phyloP scores from a whole-genome alignment of 2,888 invertebrate genomes.

The Saturnia pavonia region DNA sequence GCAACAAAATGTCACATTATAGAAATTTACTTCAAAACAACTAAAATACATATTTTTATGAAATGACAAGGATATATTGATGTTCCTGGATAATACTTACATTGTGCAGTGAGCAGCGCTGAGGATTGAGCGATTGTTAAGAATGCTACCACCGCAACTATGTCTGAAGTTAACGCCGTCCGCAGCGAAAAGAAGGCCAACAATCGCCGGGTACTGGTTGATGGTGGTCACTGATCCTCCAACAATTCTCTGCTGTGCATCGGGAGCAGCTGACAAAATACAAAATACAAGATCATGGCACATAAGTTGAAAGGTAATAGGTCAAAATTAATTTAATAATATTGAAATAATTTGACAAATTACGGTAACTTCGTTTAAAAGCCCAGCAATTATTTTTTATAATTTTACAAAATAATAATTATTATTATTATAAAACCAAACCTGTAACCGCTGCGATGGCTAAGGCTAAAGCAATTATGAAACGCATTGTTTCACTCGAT shows the following conservation, averaged over 20 bases:
- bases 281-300: too few relatives aligned
- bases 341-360: too few relatives aligned
- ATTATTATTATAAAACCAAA: neutral
- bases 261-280: slow-evolving; percentile 20
- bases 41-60: too few relatives aligned
- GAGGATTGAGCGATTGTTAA: slow-evolving; percentile 44
- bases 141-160: slow-evolving; percentile 47
- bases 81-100: slow-evolving; percentile 35
- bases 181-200: slow-evolving; percentile 33
- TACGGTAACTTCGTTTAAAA: too few relatives aligned
- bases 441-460: neutral
- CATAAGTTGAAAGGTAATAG: too few relatives aligned
- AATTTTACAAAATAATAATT: too few relatives aligned
- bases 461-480: neutral
- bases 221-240: slow-evolving; percentile 21
- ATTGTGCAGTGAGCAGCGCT: slow-evolving; percentile 50
- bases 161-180: slow-evolving; percentile 30
- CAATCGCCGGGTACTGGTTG: slow-evolving; percentile 27
- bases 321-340: too few relatives aligned
- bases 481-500: neutral
- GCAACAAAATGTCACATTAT: too few relatives aligned
- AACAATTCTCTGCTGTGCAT: slow-evolving; percentile 15
- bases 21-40: too few relatives aligned
- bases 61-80: too few relatives aligned
- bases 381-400: too few relatives aligned